Evolutionary conservation across 2,888 invertebrate genomes (phyloP).

Genomic region (Teleiodes luculella): DNA sequence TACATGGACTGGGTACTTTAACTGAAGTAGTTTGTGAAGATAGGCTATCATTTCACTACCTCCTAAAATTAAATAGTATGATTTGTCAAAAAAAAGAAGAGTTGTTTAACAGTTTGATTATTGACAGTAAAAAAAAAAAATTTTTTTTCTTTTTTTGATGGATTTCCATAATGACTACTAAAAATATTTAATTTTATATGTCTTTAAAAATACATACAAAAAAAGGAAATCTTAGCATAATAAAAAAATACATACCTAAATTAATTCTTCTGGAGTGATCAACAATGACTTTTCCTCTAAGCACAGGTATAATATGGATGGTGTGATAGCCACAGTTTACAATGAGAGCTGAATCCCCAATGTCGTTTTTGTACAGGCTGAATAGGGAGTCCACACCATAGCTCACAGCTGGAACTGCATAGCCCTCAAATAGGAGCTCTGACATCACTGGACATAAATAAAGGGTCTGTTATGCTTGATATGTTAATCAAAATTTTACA

Average conservation of each 20-base stretch:
- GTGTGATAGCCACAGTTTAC: conserved; percentile 93
- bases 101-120: too few relatives aligned
- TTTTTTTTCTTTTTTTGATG: background rate
- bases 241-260: conserved; percentile 73
- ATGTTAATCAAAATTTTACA: too few relatives aligned
- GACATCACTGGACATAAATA: conserved; percentile 86
- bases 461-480: too few relatives aligned
- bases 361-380: conserved; percentile 82
- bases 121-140: background rate
- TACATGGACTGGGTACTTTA: conserved; percentile 95
- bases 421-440: conserved; percentile 95
- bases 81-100: too few relatives aligned
- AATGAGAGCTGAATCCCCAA: conserved; percentile 84
- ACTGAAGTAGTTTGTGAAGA: conserved; percentile 91
- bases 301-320: conserved; percentile 91
- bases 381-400: conserved; percentile 93
- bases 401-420: conserved; percentile 89
- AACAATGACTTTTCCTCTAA: conserved; percentile 83
- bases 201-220: too few relatives aligned
- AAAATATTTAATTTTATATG: too few relatives aligned
- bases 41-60: conserved; percentile 92
- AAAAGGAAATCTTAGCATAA: too few relatives aligned
- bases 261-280: conserved; percentile 89
- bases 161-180: too few relatives aligned
- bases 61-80: conserved; percentile 47